Percentiles rank a stretch among this genome's conserved stretches.
Evolutionary conservation across 2,888 invertebrate species (phyloP).

Genomic region (Heliconius ethilla): DNA sequence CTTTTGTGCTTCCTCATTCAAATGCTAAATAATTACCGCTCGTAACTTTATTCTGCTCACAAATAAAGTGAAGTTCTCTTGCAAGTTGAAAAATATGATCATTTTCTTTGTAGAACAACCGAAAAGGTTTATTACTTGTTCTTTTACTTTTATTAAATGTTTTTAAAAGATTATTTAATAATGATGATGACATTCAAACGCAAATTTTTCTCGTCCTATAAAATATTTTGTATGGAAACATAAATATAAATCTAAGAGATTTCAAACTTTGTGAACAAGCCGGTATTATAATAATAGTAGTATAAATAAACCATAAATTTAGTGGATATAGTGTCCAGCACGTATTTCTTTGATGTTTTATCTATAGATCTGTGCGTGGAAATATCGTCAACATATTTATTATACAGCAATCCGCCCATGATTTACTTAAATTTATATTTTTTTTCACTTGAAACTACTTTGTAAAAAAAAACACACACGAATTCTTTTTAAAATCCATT

Average conservation of each 20-base stretch:
- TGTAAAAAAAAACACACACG: no score
- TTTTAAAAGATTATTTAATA: neutral
- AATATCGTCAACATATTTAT: neutral
- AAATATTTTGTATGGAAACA: neutral
- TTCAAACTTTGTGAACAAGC: slow-evolving; percentile 8
- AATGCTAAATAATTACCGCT: slow-evolving; percentile 24
- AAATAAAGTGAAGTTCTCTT: slow-evolving; percentile 3
- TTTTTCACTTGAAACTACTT: neutral
- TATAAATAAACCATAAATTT: slow-evolving; percentile 15
- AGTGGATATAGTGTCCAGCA: neutral
- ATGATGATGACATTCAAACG: neutral
- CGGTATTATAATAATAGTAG: slow-evolving; percentile 7
- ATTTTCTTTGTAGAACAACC: slow-evolving; percentile 15
- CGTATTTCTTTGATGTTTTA: slow-evolving; percentile 9
- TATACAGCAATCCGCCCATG: neutral
- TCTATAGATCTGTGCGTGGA: slow-evolving; percentile 5
- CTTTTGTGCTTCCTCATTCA: slow-evolving; percentile 20
- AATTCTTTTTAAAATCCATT: no score
- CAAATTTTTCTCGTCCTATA: neutral
- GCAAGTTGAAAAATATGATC: slow-evolving; percentile 11
- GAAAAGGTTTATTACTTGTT: neutral
- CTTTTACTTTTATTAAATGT: neutral
- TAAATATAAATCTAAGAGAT: neutral
- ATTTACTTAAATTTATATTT: neutral
- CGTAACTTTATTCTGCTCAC: slow-evolving; percentile 13